Percentiles rank a stretch among this genome's conserved stretches.
Conservation (phyloP, 2,888 invertebrate genomes). For the Nasonia oneida region DNA sequence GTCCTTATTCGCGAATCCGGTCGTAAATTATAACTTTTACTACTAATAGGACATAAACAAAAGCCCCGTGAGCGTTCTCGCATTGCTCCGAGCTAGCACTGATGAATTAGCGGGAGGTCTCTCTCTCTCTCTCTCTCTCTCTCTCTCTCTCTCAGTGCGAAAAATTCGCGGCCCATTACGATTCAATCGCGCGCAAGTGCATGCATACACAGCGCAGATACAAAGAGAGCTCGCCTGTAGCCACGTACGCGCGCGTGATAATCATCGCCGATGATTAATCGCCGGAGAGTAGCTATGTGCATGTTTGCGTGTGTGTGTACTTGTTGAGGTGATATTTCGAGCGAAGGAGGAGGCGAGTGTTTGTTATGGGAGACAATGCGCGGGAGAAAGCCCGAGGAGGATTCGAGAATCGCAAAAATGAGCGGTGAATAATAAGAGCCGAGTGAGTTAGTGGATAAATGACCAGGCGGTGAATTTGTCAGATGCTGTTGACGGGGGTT, state of each 20-base stretch:
- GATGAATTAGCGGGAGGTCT: neutral
- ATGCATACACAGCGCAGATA: neutral
- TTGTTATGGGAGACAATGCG: conserved; percentile 5
- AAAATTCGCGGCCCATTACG: conserved; percentile 13
- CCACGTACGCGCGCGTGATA: neutral
- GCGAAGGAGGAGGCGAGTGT: neutral
- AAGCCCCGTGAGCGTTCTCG: neutral
- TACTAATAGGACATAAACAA: conserved; percentile 32
- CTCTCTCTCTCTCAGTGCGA: neutral
- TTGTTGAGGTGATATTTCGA: neutral
- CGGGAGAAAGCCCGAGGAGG: conserved; percentile 23
- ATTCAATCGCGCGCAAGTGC: conserved; percentile 11
- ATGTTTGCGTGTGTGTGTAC: neutral
- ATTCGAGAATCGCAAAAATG: neutral
- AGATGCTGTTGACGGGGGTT: neutral
- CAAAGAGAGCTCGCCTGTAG: neutral
- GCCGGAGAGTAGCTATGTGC: neutral
- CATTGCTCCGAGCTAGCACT: neutral
- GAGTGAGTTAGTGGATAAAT: neutral
- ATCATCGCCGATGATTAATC: conserved; percentile 44
- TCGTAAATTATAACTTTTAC: conserved; percentile 50
- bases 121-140: neutral
- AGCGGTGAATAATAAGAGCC: neutral
- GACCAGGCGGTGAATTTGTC: neutral
- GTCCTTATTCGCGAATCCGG: conserved; percentile 37